A percentile compares a stretch with the other conserved stretches of the same genome.
Conservation (phyloP, 2,888 invertebrate genomes). For the Brachynemurus nebulosus region DNA sequence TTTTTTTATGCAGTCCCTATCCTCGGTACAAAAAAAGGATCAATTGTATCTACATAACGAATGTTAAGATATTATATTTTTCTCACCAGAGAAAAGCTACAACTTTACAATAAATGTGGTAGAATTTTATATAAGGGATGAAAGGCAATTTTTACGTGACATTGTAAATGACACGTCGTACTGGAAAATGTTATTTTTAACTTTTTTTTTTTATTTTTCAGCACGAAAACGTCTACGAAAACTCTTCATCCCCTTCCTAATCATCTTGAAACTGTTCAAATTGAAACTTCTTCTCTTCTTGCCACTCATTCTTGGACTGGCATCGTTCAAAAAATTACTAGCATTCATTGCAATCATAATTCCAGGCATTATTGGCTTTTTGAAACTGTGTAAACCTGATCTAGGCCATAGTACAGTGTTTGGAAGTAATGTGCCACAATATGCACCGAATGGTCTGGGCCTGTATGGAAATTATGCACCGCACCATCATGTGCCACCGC, state of each 20-base stretch:
- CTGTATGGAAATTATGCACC: constrained; percentile 38
- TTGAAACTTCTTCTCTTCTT: constrained; percentile 66
- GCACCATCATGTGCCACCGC: constrained; percentile 25
- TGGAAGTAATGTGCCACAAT: constrained; percentile 42
- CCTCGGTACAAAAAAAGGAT: no score
- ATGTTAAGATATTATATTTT: no score
- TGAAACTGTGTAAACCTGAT: constrained; percentile 68
- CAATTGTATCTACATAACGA: no score
- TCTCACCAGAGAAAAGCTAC: no score
- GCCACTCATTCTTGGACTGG: constrained; percentile 69
- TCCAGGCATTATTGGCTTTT: constrained; percentile 72
- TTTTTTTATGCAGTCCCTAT: no score
- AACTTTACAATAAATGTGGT: no score
- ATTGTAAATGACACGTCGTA: no score
- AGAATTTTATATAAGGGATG: no score
- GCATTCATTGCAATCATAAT: constrained; percentile 66
- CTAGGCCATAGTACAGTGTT: constrained; percentile 31
- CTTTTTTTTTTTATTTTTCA: constrained; percentile 29
- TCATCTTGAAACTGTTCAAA: constrained; percentile 73
- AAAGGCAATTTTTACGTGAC: no score
- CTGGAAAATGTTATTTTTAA: no score
- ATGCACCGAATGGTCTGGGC: constrained; percentile 61
- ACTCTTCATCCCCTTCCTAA: constrained; percentile 65
- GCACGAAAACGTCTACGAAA: constrained; percentile 71
- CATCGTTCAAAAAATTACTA: constrained; percentile 72